phyloP scores from a whole-genome alignment of 2,113 vertebrate species.

The Tringa solitaria region DNA sequence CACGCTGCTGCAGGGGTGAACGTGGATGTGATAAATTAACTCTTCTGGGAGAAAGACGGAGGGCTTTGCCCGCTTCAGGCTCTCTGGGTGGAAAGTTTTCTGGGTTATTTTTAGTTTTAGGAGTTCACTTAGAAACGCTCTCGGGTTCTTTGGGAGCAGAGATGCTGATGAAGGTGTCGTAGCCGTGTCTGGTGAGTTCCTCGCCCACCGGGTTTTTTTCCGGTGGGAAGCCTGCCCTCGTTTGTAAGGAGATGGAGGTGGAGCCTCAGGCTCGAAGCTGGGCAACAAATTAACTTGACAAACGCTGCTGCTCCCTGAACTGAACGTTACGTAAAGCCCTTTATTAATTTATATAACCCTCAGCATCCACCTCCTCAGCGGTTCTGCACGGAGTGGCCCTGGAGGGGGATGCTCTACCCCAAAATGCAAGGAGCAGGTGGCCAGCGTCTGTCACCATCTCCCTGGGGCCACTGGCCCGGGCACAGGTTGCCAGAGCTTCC shows the following conservation, averaged over 20 bases:
- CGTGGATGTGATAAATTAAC: background rate
- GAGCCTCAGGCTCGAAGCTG: background rate
- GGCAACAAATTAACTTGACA: conserved; percentile 14
- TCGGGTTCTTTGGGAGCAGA: background rate
- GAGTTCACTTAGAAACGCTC: rapidly evolving
- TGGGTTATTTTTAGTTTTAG: background rate
- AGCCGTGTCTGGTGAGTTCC: background rate
- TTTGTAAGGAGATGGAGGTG: background rate
- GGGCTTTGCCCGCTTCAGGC: background rate
- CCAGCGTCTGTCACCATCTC: rapidly evolving
- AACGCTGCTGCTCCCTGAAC: background rate
- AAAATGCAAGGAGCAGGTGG: rapidly evolving
- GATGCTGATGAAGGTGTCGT: background rate
- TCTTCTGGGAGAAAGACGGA: background rate
- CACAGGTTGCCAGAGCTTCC: background rate
- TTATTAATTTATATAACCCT: conserved; percentile 39
- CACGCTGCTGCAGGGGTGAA: background rate
- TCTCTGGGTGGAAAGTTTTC: background rate
- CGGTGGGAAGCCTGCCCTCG: background rate
- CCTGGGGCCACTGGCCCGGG: background rate
- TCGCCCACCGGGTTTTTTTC: background rate
- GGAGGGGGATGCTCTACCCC: background rate
- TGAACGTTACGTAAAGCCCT: background rate
- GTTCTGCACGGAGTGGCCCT: background rate
- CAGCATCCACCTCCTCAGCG: background rate